These are phyloP conservation scores for Dissostichus mawsoni DNA, from an alignment of 2,113 vertebrate species.

Conservation along the genomic window DNA sequence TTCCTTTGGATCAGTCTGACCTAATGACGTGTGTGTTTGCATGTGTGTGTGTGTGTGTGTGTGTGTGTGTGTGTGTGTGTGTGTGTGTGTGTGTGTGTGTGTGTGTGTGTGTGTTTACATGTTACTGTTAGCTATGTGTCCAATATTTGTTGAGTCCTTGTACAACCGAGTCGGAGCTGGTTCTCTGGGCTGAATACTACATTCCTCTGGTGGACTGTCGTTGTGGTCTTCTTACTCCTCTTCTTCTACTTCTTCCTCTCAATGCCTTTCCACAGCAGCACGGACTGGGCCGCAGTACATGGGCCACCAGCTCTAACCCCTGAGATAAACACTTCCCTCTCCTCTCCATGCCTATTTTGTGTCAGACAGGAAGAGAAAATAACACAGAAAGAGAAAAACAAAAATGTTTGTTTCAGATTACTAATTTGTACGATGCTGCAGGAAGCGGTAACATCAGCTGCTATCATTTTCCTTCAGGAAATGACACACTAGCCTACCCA, in stretches of 20 bases:
- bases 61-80: not conserved
- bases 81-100: slow-evolving; percentile 33
- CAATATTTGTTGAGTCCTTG: slow-evolving; percentile 45
- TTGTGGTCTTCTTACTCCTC: not conserved
- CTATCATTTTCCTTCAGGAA: slow-evolving; percentile 78
- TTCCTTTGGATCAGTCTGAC: not conserved
- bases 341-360: not conserved
- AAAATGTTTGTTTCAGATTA: slow-evolving; percentile 58
- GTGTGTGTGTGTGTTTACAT: slow-evolving; percentile 20
- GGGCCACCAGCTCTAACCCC: too few relatives aligned
- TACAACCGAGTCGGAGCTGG: slow-evolving; percentile 6
- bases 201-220: slow-evolving; percentile 4
- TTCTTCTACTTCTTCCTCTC: not conserved
- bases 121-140: slow-evolving; percentile 22
- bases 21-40: not conserved
- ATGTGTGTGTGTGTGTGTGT: not conserved
- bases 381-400: not conserved
- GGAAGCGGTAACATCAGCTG: slow-evolving; percentile 77
- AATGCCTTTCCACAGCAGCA: not conserved
- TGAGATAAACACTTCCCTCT: not conserved
- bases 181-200: slow-evolving; percentile 4
- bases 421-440: slow-evolving; percentile 45
- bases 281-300: too few relatives aligned
- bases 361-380: not conserved
- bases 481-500: slow-evolving; percentile 69